Conservation (phyloP, 2,797 vertebrate species). For the Amblyopsis hoosieri region DNA sequence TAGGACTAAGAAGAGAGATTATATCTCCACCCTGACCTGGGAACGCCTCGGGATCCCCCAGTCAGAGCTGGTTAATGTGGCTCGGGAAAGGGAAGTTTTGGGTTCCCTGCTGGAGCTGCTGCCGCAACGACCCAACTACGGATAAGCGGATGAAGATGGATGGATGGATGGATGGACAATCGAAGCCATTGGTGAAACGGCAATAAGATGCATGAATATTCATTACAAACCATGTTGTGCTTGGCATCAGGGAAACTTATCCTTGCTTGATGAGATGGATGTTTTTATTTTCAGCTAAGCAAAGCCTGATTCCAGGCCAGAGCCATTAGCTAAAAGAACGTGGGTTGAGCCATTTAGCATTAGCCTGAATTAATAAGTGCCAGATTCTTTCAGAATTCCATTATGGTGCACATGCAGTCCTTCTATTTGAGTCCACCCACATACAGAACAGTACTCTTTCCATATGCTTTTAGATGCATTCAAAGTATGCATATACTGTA, state of each 20-base stretch:
- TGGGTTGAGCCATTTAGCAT: conserved; percentile 64
- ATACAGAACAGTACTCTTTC: conserved; percentile 44
- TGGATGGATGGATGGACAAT: too few species aligned
- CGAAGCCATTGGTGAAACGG: too few species aligned
- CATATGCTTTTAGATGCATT: conserved; percentile 42
- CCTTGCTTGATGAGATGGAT: conserved; percentile 30
- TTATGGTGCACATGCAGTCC: conserved; percentile 49
- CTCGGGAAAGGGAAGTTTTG: too few species aligned
- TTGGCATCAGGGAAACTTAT: conserved; percentile 40
- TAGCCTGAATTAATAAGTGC: conserved; percentile 64
- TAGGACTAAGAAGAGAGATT: too few species aligned
- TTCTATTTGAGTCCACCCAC: conserved; percentile 62
- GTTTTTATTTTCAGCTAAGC: conserved; percentile 52
- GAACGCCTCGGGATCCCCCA: too few species aligned
- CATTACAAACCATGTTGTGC: conserved; percentile 18
- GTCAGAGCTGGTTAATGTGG: too few species aligned
- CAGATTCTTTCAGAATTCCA: conserved; percentile 66
- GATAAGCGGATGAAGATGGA: too few species aligned
- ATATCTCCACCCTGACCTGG: too few species aligned
- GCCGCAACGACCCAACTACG: too few species aligned
- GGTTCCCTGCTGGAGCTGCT: too few species aligned
- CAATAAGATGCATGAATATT: conserved; percentile 31
- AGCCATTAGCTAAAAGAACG: conserved; percentile 53
- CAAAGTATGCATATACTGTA: background rate
- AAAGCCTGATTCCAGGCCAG: conserved; percentile 51